These are phyloP conservation scores for Trachelus troglodyta DNA, from an alignment of 2,888 invertebrate genomes.

Conservation along the genomic window DNA sequence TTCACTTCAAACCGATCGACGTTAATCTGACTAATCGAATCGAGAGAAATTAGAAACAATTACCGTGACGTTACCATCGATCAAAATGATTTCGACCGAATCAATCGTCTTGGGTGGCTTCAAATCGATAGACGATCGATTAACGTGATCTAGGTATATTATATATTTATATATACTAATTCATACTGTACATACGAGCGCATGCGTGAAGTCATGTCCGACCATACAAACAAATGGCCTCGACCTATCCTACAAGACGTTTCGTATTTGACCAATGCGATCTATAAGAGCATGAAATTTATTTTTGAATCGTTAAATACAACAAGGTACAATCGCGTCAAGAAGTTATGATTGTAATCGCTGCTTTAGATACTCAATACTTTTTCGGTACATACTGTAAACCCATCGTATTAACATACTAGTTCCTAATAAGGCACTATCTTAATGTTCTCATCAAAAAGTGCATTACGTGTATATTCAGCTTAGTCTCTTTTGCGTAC, in stretches of 20 bases:
- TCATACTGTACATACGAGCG: background rate
- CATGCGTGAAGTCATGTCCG: background rate
- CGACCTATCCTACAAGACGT: background rate
- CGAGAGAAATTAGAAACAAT: background rate
- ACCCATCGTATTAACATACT: background rate
- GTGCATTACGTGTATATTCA: background rate
- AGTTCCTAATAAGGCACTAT: background rate
- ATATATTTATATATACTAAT: background rate
- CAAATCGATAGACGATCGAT: background rate
- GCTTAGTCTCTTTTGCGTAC: background rate
- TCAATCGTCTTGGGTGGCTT: background rate
- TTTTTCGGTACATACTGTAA: background rate
- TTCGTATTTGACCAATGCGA: background rate
- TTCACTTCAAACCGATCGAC: background rate
- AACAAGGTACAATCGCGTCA: background rate
- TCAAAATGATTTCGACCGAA: background rate
- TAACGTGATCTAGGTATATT: background rate
- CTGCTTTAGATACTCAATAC: background rate
- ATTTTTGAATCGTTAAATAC: background rate
- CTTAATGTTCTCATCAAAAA: background rate
- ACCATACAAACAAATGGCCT: background rate
- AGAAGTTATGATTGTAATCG: background rate
- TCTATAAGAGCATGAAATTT: background rate
- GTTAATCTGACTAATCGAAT: background rate
- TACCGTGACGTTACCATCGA: background rate